Conservation (phyloP, 1,140 invertebrate species). For the Brachionus rubens region DNA sequence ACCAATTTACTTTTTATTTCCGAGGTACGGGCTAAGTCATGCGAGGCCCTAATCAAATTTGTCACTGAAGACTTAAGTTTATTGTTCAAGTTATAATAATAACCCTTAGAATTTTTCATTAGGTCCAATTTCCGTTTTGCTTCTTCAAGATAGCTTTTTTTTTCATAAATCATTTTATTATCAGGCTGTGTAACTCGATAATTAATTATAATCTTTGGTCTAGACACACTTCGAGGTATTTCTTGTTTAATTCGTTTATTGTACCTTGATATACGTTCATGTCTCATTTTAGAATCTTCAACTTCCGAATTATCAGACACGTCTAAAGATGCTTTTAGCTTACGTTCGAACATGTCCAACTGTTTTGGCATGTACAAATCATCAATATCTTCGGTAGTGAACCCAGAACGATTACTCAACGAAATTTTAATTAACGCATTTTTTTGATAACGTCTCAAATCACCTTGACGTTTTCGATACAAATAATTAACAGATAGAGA, state of each 20-base stretch:
- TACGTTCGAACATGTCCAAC: slow-evolving; percentile 23
- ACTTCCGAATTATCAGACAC: slow-evolving; percentile 8
- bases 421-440: slow-evolving; percentile 8
- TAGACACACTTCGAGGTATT: neutral
- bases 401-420: neutral
- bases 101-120: slow-evolving; percentile 18
- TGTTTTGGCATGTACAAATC: slow-evolving; percentile 40
- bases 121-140: slow-evolving; percentile 4
- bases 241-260: slow-evolving; percentile 2
- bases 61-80: slow-evolving; percentile 34
- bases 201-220: slow-evolving; percentile 10
- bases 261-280: neutral
- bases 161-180: neutral
- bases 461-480: slow-evolving; percentile 31
- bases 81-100: slow-evolving; percentile 25
- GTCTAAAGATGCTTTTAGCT: slow-evolving; percentile 17
- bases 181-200: neutral
- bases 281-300: slow-evolving; percentile 33
- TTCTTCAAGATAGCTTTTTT: slow-evolving; percentile 35
- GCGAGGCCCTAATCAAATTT: slow-evolving; percentile 35
- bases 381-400: slow-evolving; percentile 42
- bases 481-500: slow-evolving; percentile 44
- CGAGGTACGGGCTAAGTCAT: neutral
- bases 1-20: slow-evolving; percentile 14
- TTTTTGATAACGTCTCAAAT: slow-evolving; percentile 36